These are phyloP conservation scores for Ephialtes manifestator DNA, from an alignment of 2,888 invertebrate species.

Conservation along the genomic window DNA sequence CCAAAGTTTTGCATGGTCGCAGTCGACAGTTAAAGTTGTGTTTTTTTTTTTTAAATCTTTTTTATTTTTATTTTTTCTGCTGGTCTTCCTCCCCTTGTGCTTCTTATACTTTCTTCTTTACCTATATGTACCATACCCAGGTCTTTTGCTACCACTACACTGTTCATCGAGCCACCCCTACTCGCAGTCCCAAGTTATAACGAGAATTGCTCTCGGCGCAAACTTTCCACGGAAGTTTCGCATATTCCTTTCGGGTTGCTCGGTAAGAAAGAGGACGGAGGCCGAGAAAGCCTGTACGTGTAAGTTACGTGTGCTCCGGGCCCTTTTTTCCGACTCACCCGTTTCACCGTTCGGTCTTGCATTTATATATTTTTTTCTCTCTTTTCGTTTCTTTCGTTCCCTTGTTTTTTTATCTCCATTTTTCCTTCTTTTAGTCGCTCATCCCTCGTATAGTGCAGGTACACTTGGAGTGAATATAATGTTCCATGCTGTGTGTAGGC, in stretches of 20 bases:
- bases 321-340: slow-evolving; percentile 70
- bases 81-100: slow-evolving; percentile 32
- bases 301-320: slow-evolving; percentile 73
- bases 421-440: slow-evolving; percentile 14
- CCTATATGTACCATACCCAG: slow-evolving; percentile 8
- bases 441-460: slow-evolving; percentile 8
- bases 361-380: slow-evolving; percentile 10
- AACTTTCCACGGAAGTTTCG: slow-evolving; percentile 77
- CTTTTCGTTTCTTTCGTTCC: slow-evolving; percentile 4
- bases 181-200: slow-evolving; percentile 80
- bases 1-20: slow-evolving; percentile 76
- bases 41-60: slow-evolving; percentile 30
- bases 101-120: slow-evolving; percentile 14
- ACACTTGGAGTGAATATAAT: slow-evolving; percentile 4
- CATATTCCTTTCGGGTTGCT: slow-evolving; percentile 71
- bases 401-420: slow-evolving; percentile 28
- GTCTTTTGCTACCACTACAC: slow-evolving; percentile 33
- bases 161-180: slow-evolving; percentile 42
- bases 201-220: slow-evolving; percentile 80
- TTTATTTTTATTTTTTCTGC: slow-evolving; percentile 2
- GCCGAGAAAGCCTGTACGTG: slow-evolving; percentile 55
- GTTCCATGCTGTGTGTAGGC: slow-evolving; percentile 21
- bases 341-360: slow-evolving; percentile 47
- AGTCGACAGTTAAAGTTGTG: slow-evolving; percentile 76
- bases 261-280: slow-evolving; percentile 14